phyloP scores from a whole-genome alignment of 1,140 invertebrate species.

The Metaphire vulgaris region DNA sequence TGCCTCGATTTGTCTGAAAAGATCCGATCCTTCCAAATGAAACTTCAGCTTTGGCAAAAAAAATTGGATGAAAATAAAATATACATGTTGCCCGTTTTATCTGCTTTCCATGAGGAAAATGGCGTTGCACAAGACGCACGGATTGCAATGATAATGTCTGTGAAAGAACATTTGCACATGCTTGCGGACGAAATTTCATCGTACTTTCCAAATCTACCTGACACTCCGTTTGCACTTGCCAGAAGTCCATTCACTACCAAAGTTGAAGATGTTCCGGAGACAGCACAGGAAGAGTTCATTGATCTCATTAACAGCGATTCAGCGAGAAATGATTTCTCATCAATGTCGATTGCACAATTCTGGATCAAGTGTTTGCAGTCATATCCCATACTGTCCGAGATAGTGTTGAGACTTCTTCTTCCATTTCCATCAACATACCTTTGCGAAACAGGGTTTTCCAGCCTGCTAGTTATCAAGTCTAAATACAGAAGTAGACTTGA shows the following conservation, averaged over 20 bases:
- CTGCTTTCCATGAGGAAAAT: slow-evolving; percentile 14
- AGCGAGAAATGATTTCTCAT: slow-evolving; percentile 26
- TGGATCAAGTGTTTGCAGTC: slow-evolving; percentile 30
- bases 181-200: slow-evolving; percentile 25
- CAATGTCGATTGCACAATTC: slow-evolving; percentile 19
- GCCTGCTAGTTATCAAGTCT: slow-evolving; percentile 30
- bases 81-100: slow-evolving; percentile 26
- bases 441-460: slow-evolving; percentile 29
- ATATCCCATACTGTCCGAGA: slow-evolving; percentile 31
- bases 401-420: slow-evolving; percentile 28
- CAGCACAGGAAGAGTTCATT: slow-evolving; percentile 26
- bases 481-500: slow-evolving; percentile 30
- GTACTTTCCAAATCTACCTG: slow-evolving; percentile 27
- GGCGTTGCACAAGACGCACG: background rate
- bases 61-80: slow-evolving; percentile 24
- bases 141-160: slow-evolving; percentile 17
- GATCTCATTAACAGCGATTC: slow-evolving; percentile 30
- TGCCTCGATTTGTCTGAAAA: slow-evolving; percentile 27
- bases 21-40: slow-evolving; percentile 28
- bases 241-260: slow-evolving; percentile 29
- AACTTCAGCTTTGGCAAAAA: slow-evolving; percentile 30
- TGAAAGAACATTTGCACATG: slow-evolving; percentile 26
- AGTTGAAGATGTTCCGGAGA: slow-evolving; percentile 32
- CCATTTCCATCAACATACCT: slow-evolving; percentile 31
- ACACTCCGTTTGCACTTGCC: slow-evolving; percentile 30